A percentile compares a stretch with the other conserved stretches of the same genome.
Evolutionary conservation across 2,888 invertebrate species (phyloP).

Genomic region (Chironomus tentans): DNA sequence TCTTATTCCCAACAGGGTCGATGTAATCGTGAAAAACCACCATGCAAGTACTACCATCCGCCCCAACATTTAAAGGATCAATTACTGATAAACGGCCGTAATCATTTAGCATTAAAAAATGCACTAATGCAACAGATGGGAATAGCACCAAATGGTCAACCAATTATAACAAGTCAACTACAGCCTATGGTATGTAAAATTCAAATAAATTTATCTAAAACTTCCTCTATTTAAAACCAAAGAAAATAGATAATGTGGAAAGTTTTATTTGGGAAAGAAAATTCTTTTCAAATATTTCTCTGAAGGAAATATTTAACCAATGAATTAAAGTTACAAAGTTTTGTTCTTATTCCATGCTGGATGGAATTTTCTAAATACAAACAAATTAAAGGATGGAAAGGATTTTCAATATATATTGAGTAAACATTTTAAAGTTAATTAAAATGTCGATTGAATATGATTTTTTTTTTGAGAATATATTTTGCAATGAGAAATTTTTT

Average conservation of each 20-base stretch:
- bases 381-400: too few species aligned
- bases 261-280: not conserved
- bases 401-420: too few species aligned
- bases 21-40: constrained; percentile 99
- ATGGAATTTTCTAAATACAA: too few species aligned
- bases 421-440: too few species aligned
- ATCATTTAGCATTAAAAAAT: constrained; percentile 98
- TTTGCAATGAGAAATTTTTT: not conserved
- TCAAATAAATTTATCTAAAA: not conserved
- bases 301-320: constrained; percentile 8
- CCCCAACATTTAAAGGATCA: constrained; percentile 99
- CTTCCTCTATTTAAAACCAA: not conserved
- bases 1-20: constrained; percentile 66
- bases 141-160: constrained; percentile 73
- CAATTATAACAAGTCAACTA: constrained; percentile 85
- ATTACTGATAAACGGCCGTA: constrained; percentile 97
- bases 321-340: not conserved
- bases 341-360: not conserved
- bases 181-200: constrained; percentile 75
- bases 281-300: not conserved
- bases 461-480: too few species aligned
- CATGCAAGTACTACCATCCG: constrained; percentile 99
- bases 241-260: not conserved
- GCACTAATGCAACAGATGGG: constrained; percentile 96
- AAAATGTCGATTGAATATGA: too few species aligned